These are phyloP conservation scores for Neoascia interrupta DNA, from an alignment of 2,888 invertebrate genomes.

Conservation along the genomic window DNA sequence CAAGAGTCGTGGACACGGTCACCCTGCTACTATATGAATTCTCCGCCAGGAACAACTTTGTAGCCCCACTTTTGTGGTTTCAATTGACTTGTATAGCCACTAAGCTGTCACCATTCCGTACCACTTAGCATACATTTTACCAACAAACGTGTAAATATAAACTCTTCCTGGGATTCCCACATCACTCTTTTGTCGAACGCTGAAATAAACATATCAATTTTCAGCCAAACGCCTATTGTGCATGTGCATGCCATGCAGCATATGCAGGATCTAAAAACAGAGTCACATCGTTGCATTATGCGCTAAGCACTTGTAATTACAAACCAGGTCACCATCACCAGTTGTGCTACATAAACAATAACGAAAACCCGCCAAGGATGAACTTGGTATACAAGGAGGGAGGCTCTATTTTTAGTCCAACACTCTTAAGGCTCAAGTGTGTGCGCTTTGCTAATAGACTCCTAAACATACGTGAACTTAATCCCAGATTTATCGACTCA, in stretches of 20 bases:
- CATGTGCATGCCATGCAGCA: constrained; percentile 21
- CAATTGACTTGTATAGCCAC: no score
- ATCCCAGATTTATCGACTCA: constrained; percentile 43
- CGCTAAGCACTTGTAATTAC: constrained; percentile 54
- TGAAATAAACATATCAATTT: constrained; percentile 53
- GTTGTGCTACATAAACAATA: constrained; percentile 28
- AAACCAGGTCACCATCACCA: constrained; percentile 29
- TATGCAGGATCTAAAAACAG: constrained; percentile 7
- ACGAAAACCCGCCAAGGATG: neutral
- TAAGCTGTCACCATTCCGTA: no score
- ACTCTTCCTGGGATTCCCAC: no score
- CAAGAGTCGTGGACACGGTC: no score
- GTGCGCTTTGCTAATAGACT: constrained; percentile 48
- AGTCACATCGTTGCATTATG: constrained; percentile 16
- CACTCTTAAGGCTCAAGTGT: constrained; percentile 38
- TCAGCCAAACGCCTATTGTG: constrained; percentile 39
- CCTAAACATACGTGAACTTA: constrained; percentile 20
- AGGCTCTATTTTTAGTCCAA: constrained; percentile 49
- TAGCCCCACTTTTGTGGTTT: no score
- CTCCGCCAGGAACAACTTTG: no score
- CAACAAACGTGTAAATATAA: no score
- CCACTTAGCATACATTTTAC: no score
- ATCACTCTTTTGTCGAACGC: no score
- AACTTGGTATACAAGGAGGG: neutral
- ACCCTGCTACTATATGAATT: no score